Conservation (phyloP, 2,888 invertebrate species). For the Drosophila koepferae region DNA sequence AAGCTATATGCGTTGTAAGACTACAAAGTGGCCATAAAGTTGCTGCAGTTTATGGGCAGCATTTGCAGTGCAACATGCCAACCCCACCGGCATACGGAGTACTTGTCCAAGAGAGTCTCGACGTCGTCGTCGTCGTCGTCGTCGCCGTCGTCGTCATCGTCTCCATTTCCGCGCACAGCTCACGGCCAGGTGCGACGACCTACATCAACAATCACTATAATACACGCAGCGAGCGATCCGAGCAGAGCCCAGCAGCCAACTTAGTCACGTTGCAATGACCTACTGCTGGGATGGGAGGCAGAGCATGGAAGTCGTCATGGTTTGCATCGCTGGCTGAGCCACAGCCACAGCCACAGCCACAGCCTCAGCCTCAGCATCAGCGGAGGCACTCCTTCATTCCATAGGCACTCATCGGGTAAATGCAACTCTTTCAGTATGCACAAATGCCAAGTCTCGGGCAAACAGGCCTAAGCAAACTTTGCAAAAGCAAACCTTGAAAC, state of each 20-base stretch:
- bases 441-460: conserved; percentile 62
- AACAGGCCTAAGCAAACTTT: conserved; percentile 74
- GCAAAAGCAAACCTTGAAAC: conserved; percentile 75
- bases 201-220: conserved; percentile 71
- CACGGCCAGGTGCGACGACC: conserved; percentile 60
- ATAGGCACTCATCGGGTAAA: conserved; percentile 50
- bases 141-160: conserved; percentile 21
- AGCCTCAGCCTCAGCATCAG: background rate
- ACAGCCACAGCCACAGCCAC: no score
- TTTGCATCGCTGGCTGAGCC: background rate
- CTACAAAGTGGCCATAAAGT: conserved; percentile 75
- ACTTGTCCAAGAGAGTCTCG: conserved; percentile 23
- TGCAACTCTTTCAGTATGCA: conserved; percentile 76
- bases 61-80: conserved; percentile 31
- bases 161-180: conserved; percentile 48
- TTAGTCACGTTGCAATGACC: conserved; percentile 69
- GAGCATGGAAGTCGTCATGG: background rate
- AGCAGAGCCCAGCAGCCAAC: conserved; percentile 43
- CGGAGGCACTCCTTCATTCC: conserved; percentile 55
- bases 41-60: conserved; percentile 68
- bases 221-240: conserved; percentile 56
- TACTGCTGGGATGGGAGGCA: conserved; percentile 47
- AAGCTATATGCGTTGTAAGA: conserved; percentile 59
- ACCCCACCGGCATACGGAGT: conserved; percentile 25
- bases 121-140: conserved; percentile 11